A percentile compares a stretch with the other conserved stretches of the same genome.
phyloP scores from a whole-genome alignment of 2,797 vertebrate species.

The Miopithecus talapoin region DNA sequence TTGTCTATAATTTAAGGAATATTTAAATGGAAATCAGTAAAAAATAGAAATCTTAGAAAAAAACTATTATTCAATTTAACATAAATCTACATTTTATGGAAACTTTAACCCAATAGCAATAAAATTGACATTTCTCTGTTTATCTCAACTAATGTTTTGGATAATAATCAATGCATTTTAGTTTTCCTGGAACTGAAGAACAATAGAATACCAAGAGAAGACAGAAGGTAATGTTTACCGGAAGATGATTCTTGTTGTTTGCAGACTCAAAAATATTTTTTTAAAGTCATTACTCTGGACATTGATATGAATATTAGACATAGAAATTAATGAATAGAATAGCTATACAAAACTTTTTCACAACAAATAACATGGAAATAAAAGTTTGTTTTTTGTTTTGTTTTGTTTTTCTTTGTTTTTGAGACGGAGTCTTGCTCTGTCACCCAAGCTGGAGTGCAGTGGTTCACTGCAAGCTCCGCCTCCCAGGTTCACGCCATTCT shows the following conservation, averaged over 20 bases:
- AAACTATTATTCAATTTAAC: not conserved
- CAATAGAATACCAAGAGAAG: not conserved
- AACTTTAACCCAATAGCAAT: not conserved
- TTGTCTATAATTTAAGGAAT: not conserved
- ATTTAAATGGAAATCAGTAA: not conserved
- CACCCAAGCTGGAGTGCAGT: no score
- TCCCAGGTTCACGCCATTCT: no score
- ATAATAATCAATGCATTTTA: not conserved
- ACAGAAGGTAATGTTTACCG: not conserved
- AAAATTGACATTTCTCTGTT: not conserved
- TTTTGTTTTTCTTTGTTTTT: no score
- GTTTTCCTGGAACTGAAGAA: not conserved
- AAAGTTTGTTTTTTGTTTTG: not conserved
- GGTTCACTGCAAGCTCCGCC: no score
- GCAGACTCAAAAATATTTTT: not conserved
- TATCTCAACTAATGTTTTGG: not conserved
- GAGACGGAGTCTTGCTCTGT: no score
- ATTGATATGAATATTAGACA: not conserved
- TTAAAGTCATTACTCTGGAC: not conserved
- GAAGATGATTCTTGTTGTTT: not conserved
- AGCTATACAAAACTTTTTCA: not conserved
- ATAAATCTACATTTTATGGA: not conserved
- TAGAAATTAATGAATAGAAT: rapidly evolving
- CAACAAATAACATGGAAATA: not conserved
- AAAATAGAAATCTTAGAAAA: not conserved